Evolutionary conservation across 2,888 invertebrate genomes (phyloP), one percentile per base, ranked within the genome.

Genomic region (Uropetala carovei): DNA sequence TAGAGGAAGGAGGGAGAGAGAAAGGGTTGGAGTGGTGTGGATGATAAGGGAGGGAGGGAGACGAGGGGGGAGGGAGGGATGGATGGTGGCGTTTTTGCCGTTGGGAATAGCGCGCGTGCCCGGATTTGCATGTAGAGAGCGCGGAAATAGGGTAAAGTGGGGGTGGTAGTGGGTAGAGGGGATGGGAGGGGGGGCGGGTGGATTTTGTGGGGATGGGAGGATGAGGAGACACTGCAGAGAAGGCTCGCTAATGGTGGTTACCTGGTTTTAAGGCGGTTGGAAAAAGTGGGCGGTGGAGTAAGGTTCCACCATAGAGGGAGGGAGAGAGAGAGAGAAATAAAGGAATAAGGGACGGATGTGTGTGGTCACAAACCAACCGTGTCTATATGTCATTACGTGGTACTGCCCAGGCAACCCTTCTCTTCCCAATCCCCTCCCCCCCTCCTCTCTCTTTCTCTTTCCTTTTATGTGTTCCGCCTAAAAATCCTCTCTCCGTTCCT

Each of bases 331-430:
- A 22, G 10, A 59, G 58, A 85, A n/a, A 58, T 56, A 14, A 83
- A n/a, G 14, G 30, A 43, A 30, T 18, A 43, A 43, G 83, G 57
- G 83, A 83, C 83, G 83, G 83, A 83, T 43, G 83, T 57, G 56
- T 83, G 83, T 56, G 83, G 83, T 83, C 83, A 83, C 83, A 83
- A 83, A 83, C 83, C 43, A 43, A 57, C 56, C 83, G 83, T 83
- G 83, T 83, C 83, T 57, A 83, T 83, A 83, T 83, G 83, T 83
- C 83, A 83, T 83, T 83, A 83, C 83, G n/a, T 43, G 16, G 43
- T 11, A 43, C 43, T 56, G 83, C 83, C 18, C 83, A 2, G 83
- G 56, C 30, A 43, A n/a, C 30, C 56, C 83, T 57, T 18, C 83
- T 43, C 16, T 9, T 43, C 83, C 75, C 75, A 16, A 75, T 22